Percentiles rank a stretch among this genome's conserved stretches.
phyloP scores from a whole-genome alignment of 1,140 invertebrate species.

The Hyles vespertilio region DNA sequence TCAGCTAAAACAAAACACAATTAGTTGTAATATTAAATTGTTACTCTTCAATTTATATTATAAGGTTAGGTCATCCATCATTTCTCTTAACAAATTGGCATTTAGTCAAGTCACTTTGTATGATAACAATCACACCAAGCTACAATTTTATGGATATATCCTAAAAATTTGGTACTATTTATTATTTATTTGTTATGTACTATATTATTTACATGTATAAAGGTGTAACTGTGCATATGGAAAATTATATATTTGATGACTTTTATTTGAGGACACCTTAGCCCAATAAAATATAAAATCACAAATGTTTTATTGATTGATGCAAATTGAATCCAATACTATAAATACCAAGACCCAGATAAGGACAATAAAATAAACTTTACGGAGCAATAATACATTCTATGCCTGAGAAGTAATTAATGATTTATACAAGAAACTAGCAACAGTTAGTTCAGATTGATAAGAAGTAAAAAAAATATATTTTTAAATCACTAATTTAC shows the following conservation, averaged over 20 bases:
- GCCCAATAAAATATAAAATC: conserved; percentile 58
- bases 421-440: too few relatives aligned
- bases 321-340: too few relatives aligned
- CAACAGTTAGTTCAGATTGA: too few relatives aligned
- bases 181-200: conserved; percentile 75
- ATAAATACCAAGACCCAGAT: too few relatives aligned
- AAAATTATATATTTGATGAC: conserved; percentile 70
- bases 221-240: conserved; percentile 73
- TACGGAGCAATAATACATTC: too few relatives aligned
- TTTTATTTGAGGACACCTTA: conserved; percentile 71
- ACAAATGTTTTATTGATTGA: conserved; percentile 26
- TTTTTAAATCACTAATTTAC: too few relatives aligned
- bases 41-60: conserved; percentile 38
- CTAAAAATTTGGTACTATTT: conserved; percentile 71
- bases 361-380: too few relatives aligned
- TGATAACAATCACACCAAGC: conserved; percentile 64
- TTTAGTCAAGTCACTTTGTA: conserved; percentile 67
- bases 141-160: conserved; percentile 67
- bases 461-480: too few relatives aligned
- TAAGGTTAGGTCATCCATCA: conserved; percentile 33
- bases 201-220: conserved; percentile 75
- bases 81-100: conserved; percentile 51
- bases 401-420: too few relatives aligned
- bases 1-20: conserved; percentile 31
- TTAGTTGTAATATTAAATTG: conserved; percentile 53